Conservation (phyloP, 2,888 invertebrate species). For the Automeris io region DNA sequence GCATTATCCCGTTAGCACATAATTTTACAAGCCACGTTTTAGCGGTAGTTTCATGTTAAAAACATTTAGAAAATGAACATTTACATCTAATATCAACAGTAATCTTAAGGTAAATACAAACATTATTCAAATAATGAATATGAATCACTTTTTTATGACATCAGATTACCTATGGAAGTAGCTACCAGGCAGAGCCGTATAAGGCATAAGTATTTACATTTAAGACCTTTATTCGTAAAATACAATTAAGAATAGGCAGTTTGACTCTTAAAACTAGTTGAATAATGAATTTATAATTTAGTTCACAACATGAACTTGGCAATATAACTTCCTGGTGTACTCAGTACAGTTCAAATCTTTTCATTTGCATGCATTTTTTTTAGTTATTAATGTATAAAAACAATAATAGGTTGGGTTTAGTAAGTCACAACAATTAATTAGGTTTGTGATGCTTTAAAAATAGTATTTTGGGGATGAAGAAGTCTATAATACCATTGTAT, state of each 20-base stretch:
- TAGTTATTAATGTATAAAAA: no score
- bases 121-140: slow-evolving; percentile 3
- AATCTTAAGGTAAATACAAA: slow-evolving; percentile 1
- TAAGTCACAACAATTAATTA: no score
- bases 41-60: slow-evolving; percentile 22
- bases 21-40: slow-evolving; percentile 53
- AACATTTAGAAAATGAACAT: slow-evolving; percentile 17
- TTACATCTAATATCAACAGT: neutral
- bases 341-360: neutral
- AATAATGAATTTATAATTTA: no score
- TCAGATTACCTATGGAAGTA: no score
- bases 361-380: neutral
- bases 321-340: neutral
- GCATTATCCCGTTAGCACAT: slow-evolving; percentile 33
- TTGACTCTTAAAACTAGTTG: no score
- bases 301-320: neutral
- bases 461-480: no score
- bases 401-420: no score
- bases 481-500: no score
- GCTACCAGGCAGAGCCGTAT: neutral
- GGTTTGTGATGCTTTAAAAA: no score
- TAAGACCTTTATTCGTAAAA: neutral
- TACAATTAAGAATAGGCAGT: no score
- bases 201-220: neutral
- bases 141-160: slow-evolving; percentile 5